Evolutionary conservation across 2,113 vertebrate genomes (phyloP).

Genomic region (Lophochroa leadbeateri): DNA sequence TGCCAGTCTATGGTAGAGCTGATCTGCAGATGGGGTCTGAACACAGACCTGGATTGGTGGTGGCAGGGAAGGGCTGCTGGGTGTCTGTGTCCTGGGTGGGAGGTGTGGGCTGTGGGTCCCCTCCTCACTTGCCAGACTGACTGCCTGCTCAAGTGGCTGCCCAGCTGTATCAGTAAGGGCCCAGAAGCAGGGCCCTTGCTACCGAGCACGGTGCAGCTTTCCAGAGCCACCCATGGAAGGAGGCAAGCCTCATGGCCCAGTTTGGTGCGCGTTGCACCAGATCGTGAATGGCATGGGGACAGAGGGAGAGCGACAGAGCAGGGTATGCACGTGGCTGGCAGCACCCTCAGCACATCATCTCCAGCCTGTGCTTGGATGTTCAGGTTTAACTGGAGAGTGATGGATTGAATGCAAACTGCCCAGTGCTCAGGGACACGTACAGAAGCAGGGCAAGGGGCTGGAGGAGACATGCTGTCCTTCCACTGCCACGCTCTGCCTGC

Average conservation of each 20-base stretch:
- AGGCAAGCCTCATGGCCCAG: not conserved
- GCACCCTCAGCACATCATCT: not conserved
- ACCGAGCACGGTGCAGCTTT: not conserved
- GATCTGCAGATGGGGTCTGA: not conserved
- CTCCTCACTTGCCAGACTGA: not conserved
- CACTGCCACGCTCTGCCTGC: not conserved
- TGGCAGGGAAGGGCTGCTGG: not conserved
- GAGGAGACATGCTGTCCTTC: not conserved
- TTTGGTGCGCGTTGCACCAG: not conserved
- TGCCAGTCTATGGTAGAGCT: not conserved
- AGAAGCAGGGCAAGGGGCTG: not conserved
- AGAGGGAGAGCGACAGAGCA: not conserved
- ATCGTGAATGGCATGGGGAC: not conserved
- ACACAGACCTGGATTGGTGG: not conserved
- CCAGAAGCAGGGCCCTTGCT: no score
- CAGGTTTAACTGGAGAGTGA: conserved; percentile 16
- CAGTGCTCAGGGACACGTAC: conserved; percentile 13
- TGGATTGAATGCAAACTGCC: conserved; percentile 19
- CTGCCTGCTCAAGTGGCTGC: not conserved
- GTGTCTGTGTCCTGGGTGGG: no score
- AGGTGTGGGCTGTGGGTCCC: no score
- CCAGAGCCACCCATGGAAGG: not conserved
- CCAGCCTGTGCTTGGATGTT: not conserved
- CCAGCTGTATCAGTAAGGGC: not conserved
- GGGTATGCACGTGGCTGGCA: not conserved